These are phyloP conservation scores for Phenganax subtilis DNA, from an alignment of 92 coral and sea anemone species.

Conservation along the genomic window DNA sequence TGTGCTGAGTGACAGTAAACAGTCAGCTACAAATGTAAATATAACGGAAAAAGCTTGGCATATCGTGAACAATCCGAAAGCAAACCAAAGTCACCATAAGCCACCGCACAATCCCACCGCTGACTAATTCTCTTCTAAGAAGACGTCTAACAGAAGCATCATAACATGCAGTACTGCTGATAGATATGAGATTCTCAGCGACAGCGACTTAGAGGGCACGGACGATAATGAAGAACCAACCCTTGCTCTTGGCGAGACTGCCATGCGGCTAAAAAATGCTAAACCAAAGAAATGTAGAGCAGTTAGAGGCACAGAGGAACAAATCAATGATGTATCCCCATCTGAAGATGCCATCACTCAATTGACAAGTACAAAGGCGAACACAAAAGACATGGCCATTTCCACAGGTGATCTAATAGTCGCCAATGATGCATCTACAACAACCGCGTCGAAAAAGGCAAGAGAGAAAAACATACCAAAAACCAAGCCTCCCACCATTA, in stretches of 20 bases:
- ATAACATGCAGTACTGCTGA: neutral
- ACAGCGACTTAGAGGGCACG: neutral
- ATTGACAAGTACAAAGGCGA: too few species aligned
- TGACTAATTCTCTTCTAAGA: neutral
- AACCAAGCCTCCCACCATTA: too few species aligned
- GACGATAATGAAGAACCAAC: neutral
- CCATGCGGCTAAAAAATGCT: neutral
- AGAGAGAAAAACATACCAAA: too few species aligned
- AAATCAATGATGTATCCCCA: too few species aligned
- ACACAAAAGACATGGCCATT: too few species aligned
- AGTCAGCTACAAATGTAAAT: neutral
- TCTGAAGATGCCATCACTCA: too few species aligned
- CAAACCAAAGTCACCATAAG: neutral
- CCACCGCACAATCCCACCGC: neutral
- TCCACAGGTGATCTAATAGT: too few species aligned
- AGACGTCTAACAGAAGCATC: neutral
- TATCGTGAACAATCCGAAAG: neutral
- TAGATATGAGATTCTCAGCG: conserved; percentile 7
- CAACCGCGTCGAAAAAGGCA: too few species aligned
- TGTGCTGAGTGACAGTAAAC: neutral
- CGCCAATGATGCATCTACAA: too few species aligned
- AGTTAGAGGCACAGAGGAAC: too few species aligned
- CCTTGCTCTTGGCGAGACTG: neutral
- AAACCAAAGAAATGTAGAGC: neutral
- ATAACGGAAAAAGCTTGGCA: neutral